Evolutionary conservation across 2,113 vertebrate genomes (phyloP).

Genomic region (Apistogramma diplotaenia): DNA sequence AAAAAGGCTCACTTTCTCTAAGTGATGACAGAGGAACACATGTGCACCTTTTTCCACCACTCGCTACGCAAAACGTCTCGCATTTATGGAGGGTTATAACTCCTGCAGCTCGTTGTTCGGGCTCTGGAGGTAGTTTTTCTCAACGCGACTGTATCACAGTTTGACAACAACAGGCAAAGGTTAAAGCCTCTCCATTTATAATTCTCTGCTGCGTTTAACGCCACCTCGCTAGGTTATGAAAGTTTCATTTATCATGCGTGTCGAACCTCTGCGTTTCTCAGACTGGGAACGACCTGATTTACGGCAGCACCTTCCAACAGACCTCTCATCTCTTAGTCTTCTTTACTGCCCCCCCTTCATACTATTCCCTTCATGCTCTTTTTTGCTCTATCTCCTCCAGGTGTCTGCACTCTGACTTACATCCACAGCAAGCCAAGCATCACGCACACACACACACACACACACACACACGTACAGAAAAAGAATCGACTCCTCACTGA

Average conservation of each 20-base stretch:
- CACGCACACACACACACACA: background rate
- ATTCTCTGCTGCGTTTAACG: conserved; percentile 47
- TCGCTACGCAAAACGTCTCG: conserved; percentile 15
- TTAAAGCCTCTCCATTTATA: conserved; percentile 69
- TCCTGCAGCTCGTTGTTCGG: conserved; percentile 36
- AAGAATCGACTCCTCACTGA: conserved; percentile 43
- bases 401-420: conserved; percentile 69
- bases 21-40: conserved; percentile 31
- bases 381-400: conserved; percentile 44
- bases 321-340: conserved; percentile 62
- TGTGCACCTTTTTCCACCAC: conserved; percentile 28
- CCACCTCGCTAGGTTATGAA: conserved; percentile 55
- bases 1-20: conserved; percentile 38
- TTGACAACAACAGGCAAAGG: conserved; percentile 64
- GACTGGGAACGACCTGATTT: conserved; percentile 58
- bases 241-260: conserved; percentile 53
- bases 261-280: conserved; percentile 20
- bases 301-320: conserved; percentile 45
- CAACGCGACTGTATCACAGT: conserved; percentile 34
- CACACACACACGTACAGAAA: conserved; percentile 25
- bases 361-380: conserved; percentile 46
- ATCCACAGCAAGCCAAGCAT: conserved; percentile 41
- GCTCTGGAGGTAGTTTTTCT: conserved; percentile 25
- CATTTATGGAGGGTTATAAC: conserved; percentile 20
- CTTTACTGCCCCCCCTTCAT: conserved; percentile 20